Conservation (phyloP, 2,888 invertebrate species). For the Phengaris arion region DNA sequence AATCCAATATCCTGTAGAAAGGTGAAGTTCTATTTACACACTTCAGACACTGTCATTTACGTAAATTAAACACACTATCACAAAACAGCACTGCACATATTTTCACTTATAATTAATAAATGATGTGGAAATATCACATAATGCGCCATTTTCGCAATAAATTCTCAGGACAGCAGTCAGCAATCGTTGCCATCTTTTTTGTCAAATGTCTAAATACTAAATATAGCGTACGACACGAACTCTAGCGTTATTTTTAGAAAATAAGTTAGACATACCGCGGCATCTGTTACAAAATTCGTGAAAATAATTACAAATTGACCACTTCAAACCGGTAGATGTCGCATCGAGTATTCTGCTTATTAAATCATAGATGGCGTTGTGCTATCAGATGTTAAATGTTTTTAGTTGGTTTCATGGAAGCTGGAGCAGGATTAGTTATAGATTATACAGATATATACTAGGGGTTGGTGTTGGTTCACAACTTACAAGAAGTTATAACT, state of each 20-base stretch:
- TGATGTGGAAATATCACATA: slow-evolving; percentile 76
- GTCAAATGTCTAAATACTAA: slow-evolving; percentile 79
- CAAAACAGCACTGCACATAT: slow-evolving; percentile 74
- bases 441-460: too few species aligned
- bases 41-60: slow-evolving; percentile 71
- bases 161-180: slow-evolving; percentile 74
- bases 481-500: too few species aligned
- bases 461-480: too few species aligned
- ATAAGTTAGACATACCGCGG: slow-evolving; percentile 49
- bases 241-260: slow-evolving; percentile 79
- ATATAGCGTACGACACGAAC: slow-evolving; percentile 77
- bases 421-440: too few species aligned
- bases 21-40: slow-evolving; percentile 73
- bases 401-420: too few species aligned
- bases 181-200: slow-evolving; percentile 79
- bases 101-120: slow-evolving; percentile 72
- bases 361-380: slow-evolving; percentile 12
- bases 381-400: background rate
- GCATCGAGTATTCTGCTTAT: background rate
- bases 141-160: slow-evolving; percentile 77
- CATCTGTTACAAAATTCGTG: slow-evolving; percentile 49
- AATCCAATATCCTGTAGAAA: slow-evolving; percentile 78
- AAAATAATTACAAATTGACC: background rate
- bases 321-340: slow-evolving; percentile 11
- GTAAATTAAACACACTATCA: slow-evolving; percentile 71